Conservation (phyloP, 1,140 invertebrate genomes). For the Bombyx mandarina region DNA sequence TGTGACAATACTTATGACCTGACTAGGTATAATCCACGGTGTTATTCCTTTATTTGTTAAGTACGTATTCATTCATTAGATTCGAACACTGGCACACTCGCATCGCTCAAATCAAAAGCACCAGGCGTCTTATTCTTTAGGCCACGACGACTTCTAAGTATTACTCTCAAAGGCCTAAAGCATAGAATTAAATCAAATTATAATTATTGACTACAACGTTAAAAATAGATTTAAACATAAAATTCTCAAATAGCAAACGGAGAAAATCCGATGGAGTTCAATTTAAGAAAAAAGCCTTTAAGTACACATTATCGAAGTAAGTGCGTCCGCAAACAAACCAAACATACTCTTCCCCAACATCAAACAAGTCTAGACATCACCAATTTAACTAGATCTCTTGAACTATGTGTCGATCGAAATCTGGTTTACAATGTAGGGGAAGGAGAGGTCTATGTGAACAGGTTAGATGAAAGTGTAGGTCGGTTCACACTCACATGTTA, state of each 20-base stretch:
- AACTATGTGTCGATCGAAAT: not conserved
- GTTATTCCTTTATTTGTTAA: no score
- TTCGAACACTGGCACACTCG: no score
- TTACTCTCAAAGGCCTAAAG: no score
- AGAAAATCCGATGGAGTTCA: not conserved
- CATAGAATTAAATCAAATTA: no score
- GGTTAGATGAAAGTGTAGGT: constrained; percentile 16
- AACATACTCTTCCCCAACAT: constrained; percentile 53
- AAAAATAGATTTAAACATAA: not conserved
- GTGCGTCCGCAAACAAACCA: constrained; percentile 57
- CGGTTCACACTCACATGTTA: no score
- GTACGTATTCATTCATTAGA: no score
- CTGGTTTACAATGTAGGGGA: not conserved
- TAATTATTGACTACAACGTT: not conserved
- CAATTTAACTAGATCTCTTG: constrained; percentile 26
- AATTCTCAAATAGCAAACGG: no score
- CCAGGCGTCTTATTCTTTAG: no score
- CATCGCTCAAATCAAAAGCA: no score
- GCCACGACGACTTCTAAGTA: no score
- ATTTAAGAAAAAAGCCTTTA: constrained; percentile 24
- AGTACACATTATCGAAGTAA: constrained; percentile 47
- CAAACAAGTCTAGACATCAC: constrained; percentile 52
- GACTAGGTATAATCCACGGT: no score
- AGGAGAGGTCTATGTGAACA: constrained; percentile 12
- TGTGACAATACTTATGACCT: no score